These are phyloP conservation scores for Rhombomys opimus DNA, from an alignment of 2,113 vertebrate species.

Conservation along the genomic window DNA sequence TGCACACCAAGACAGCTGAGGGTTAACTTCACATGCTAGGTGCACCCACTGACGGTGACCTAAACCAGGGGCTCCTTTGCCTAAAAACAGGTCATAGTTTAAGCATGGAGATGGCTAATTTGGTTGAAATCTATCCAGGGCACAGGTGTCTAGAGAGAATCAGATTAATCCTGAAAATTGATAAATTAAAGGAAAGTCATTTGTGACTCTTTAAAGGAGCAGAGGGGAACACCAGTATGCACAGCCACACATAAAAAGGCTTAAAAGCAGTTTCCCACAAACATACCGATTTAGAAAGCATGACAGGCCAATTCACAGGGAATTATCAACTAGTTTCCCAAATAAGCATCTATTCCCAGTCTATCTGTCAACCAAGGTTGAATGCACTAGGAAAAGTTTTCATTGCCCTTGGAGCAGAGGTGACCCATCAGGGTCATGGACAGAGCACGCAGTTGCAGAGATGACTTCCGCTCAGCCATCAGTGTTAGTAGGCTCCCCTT, in stretches of 20 bases:
- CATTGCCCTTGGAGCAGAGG: neutral
- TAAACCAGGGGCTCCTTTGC: conserved; percentile 42
- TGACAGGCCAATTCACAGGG: conserved; percentile 56
- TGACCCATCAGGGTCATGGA: conserved; percentile 46
- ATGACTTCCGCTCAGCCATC: neutral
- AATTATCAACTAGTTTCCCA: conserved; percentile 67
- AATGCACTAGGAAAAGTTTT: conserved; percentile 47
- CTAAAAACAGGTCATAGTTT: conserved; percentile 67
- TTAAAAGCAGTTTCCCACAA: conserved; percentile 66
- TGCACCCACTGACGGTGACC: neutral
- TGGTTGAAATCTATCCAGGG: conserved; percentile 65
- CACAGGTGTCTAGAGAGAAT: conserved; percentile 70
- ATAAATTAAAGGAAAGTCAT: conserved; percentile 68
- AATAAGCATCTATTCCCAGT: conserved; percentile 64
- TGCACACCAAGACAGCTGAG: conserved; percentile 75
- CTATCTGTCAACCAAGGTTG: conserved; percentile 38
- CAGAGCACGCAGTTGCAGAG: rapidly evolving
- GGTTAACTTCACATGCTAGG: neutral
- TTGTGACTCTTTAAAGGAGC: conserved; percentile 65
- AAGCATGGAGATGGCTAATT: conserved; percentile 50
- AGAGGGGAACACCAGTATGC: neutral
- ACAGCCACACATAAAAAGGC: conserved; percentile 46
- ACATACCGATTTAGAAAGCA: conserved; percentile 65
- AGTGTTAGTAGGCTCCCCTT: neutral
- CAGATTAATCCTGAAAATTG: conserved; percentile 76